Conservation (phyloP, 1,140 invertebrate genomes). For the Antheraea pernyi region DNA sequence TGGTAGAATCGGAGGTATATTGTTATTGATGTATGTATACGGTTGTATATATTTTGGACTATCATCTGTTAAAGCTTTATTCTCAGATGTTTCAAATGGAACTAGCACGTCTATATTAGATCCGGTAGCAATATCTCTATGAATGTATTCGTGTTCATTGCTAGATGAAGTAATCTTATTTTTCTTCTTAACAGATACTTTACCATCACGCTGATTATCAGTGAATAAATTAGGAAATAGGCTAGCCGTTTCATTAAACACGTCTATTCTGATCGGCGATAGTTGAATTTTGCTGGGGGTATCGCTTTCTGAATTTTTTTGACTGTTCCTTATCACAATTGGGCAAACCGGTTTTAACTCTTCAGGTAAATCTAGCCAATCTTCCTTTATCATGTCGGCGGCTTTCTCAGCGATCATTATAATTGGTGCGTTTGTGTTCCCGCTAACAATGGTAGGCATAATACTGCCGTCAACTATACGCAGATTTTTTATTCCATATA, state of each 20-base stretch:
- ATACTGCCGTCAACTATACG: conserved; percentile 90
- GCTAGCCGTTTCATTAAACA: conserved; percentile 51
- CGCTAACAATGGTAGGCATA: conserved; percentile 89
- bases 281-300: conserved; percentile 26
- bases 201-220: not conserved
- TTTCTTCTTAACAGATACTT: not conserved
- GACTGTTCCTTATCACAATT: conserved; percentile 11
- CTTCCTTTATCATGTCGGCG: conserved; percentile 90
- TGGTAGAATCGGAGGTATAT: conserved; percentile 9
- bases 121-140: not conserved
- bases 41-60: not conserved
- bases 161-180: not conserved
- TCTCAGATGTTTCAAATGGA: not conserved
- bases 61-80: not conserved
- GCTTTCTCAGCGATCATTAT: conserved; percentile 97
- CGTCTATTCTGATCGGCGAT: conserved; percentile 24
- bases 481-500: conserved; percentile 86
- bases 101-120: not conserved
- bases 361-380: conserved; percentile 78
- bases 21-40: not conserved
- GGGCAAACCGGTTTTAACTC: conserved; percentile 5
- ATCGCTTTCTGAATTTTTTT: conserved; percentile 24
- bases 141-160: too few species aligned
- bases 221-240: conserved; percentile 45
- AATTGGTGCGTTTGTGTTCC: conserved; percentile 91